phyloP scores from a whole-genome alignment of 1,140 invertebrate genomes.

The Vanessa atalanta region DNA sequence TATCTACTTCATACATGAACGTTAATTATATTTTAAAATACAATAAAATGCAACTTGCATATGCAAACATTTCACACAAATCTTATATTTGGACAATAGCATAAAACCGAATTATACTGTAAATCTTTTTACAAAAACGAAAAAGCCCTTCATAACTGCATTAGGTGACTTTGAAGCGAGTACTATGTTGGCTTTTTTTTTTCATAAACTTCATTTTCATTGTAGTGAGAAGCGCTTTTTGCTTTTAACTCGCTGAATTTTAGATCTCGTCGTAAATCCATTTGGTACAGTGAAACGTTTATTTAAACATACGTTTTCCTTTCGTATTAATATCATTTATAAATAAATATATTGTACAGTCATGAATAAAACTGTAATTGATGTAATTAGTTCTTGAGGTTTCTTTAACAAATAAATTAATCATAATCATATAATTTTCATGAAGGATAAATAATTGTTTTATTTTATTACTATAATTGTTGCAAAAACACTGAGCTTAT shows the following conservation, averaged over 20 bases:
- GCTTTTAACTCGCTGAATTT: slow-evolving; percentile 32
- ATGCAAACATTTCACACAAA: not conserved
- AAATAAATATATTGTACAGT: no score
- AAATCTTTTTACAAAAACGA: slow-evolving; percentile 29
- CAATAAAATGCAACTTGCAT: not conserved
- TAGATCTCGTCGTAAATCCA: slow-evolving; percentile 25
- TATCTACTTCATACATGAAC: no score
- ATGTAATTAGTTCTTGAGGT: no score
- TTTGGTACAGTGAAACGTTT: slow-evolving; percentile 9
- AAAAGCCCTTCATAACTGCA: slow-evolving; percentile 28
- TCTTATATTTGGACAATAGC: slow-evolving; percentile 7
- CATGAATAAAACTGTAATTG: no score
- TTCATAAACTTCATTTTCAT: slow-evolving; percentile 37
- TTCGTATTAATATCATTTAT: no score
- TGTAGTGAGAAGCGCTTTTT: slow-evolving; percentile 40
- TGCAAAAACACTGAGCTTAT: no score
- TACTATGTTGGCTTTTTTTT: slow-evolving; percentile 25
- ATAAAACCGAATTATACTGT: slow-evolving; percentile 23
- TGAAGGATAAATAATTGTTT: no score
- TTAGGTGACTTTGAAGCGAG: slow-evolving; percentile 32
- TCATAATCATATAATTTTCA: no score
- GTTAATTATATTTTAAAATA: not conserved
- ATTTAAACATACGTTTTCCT: not conserved
- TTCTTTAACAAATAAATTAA: no score
- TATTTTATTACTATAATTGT: no score